Percentiles rank a stretch among this genome's conserved stretches.
phyloP scores from a whole-genome alignment of 2,113 vertebrate genomes.

The Mandrillus leucophaeus region DNA sequence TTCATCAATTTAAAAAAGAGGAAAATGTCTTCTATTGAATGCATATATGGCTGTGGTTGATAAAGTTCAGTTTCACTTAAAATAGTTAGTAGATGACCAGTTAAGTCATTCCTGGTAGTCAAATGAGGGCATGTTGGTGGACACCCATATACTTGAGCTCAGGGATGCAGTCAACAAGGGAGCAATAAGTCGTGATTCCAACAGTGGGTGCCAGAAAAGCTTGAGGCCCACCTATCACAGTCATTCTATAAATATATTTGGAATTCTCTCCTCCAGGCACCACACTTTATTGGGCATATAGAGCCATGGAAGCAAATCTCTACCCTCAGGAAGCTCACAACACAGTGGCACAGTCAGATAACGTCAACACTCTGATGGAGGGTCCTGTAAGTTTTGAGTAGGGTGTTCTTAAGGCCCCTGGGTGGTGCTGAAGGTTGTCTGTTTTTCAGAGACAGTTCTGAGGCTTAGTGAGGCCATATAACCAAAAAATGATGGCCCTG shows the following conservation, averaged over 20 bases:
- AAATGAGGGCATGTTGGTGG: not conserved
- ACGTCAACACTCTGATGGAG: not conserved
- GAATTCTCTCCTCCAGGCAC: not conserved
- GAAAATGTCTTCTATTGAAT: not conserved
- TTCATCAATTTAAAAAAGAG: not conserved
- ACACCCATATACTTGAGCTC: not conserved
- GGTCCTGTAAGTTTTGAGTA: not conserved
- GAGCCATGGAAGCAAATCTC: not conserved
- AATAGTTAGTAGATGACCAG: not conserved
- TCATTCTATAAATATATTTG: not conserved
- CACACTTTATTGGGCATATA: not conserved
- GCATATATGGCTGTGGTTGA: not conserved
- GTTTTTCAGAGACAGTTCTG: not conserved
- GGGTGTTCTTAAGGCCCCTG: not conserved
- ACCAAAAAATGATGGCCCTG: not conserved
- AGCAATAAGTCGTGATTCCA: not conserved
- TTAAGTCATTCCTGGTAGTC: not conserved
- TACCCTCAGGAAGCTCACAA: not conserved
- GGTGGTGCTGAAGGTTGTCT: not conserved
- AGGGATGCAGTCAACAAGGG: not conserved
- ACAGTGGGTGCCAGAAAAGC: not conserved
- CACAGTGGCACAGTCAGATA: not conserved
- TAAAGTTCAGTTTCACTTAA: not conserved
- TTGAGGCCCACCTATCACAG: not conserved
- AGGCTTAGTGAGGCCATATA: not conserved